Conservation (phyloP, 53 echinoderm and acorn worm species). For the Glandiceps talaboti region DNA sequence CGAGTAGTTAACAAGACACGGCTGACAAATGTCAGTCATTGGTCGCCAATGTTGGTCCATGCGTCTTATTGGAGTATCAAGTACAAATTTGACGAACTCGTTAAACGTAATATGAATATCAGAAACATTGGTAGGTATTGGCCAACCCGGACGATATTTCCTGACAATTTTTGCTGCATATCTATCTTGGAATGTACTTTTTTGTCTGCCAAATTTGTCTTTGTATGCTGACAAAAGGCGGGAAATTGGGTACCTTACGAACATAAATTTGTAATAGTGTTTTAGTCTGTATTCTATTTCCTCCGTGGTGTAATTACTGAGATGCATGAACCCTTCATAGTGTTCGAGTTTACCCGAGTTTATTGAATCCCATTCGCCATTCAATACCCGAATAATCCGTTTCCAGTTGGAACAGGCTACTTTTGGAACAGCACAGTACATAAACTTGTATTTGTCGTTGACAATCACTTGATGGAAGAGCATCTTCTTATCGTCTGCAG, state of each 20-base stretch:
- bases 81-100: constrained; percentile 68
- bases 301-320: constrained; percentile 39
- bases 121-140: constrained; percentile 12
- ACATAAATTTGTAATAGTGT: constrained; percentile 92
- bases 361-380: constrained; percentile 49
- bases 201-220: constrained; percentile 79
- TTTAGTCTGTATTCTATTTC: constrained; percentile 35
- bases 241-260: constrained; percentile 78
- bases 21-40: constrained; percentile 88
- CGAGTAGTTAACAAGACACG: constrained; percentile 73
- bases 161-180: constrained; percentile 51
- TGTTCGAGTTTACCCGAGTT: constrained; percentile 77
- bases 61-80: constrained; percentile 45
- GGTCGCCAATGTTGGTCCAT: constrained; percentile 97
- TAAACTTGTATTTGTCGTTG: constrained; percentile 62
- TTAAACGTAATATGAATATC: constrained; percentile 41
- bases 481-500: constrained; percentile 13
- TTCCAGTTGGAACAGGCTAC: constrained; percentile 99
- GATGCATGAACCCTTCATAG: constrained; percentile 53
- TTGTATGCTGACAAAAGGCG: constrained; percentile 71
- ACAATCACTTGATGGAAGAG: constrained; percentile 74
- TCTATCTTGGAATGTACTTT: constrained; percentile 42
- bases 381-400: constrained; percentile 79
- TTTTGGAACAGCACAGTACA: constrained; percentile 90
- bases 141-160: constrained; percentile 21